These are phyloP conservation scores for Aspidiotus rigidus DNA, from an alignment of 2,888 invertebrate species.

Conservation along the genomic window DNA sequence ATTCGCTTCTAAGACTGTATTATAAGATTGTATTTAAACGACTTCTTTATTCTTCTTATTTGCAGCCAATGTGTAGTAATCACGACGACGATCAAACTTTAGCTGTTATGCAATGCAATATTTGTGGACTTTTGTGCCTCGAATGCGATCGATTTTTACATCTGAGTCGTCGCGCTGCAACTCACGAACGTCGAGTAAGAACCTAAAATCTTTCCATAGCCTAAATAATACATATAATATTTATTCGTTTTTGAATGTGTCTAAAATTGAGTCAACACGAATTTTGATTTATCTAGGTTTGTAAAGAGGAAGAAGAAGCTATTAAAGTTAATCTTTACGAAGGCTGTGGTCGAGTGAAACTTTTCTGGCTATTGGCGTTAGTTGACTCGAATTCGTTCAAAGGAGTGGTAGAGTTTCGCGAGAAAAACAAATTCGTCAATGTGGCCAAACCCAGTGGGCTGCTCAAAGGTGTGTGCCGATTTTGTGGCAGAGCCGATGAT, in stretches of 20 bases:
- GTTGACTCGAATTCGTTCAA: constrained; percentile 90
- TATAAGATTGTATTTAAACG: background rate
- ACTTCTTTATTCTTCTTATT: background rate
- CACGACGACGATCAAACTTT: constrained; percentile 92
- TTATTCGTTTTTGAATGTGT: too few relatives aligned
- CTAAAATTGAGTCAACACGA: background rate
- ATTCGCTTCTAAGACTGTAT: background rate
- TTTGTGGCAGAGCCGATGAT: constrained; percentile 78
- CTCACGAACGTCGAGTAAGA: constrained; percentile 69
- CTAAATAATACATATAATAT: too few relatives aligned
- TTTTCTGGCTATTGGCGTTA: constrained; percentile 87
- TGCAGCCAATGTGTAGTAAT: constrained; percentile 77
- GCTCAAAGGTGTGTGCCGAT: constrained; percentile 58
- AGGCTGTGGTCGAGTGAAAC: constrained; percentile 84
- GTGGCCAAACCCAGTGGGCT: constrained; percentile 23
- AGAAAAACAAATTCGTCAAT: constrained; percentile 43
- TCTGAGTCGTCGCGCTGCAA: constrained; percentile 73
- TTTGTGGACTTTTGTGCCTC: constrained; percentile 85
- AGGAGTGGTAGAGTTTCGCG: constrained; percentile 80
- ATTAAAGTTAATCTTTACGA: constrained; percentile 96
- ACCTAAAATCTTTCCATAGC: too few relatives aligned
- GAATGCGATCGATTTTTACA: constrained; percentile 95
- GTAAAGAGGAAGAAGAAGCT: constrained; percentile 92
- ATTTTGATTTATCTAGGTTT: constrained; percentile 52
- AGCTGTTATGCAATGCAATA: constrained; percentile 84